These are phyloP conservation scores for Ephestia elutella DNA, from an alignment of 1,140 invertebrate species.

Conservation along the genomic window DNA sequence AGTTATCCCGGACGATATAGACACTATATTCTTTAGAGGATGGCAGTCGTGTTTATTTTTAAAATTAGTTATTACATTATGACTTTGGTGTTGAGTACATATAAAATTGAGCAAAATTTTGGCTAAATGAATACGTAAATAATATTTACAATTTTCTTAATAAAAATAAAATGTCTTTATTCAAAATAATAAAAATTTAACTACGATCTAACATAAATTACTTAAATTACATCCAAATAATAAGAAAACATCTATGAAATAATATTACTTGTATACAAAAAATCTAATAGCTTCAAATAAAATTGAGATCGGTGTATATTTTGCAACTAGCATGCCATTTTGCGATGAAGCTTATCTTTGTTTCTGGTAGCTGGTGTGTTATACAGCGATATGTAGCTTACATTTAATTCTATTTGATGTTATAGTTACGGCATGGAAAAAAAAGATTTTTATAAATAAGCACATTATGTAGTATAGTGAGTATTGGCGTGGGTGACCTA, in stretches of 20 bases:
- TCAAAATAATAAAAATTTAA: constrained; percentile 45
- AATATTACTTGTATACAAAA: constrained; percentile 40
- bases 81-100: constrained; percentile 72
- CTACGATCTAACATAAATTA: constrained; percentile 38
- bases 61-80: constrained; percentile 57
- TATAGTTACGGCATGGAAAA: not conserved
- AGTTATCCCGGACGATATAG: too few relatives aligned
- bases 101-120: constrained; percentile 72
- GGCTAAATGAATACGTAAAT: constrained; percentile 65
- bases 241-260: constrained; percentile 43
- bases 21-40: too few relatives aligned
- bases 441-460: too few relatives aligned
- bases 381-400: constrained; percentile 6
- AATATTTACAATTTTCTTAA: constrained; percentile 55
- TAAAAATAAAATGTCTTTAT: constrained; percentile 64
- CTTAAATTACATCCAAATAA: constrained; percentile 25
- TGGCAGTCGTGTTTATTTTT: not conserved
- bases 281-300: constrained; percentile 69
- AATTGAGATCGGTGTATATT: constrained; percentile 56
- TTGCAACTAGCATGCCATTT: constrained; percentile 33
- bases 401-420: not conserved
- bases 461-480: not conserved
- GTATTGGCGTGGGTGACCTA: not conserved
- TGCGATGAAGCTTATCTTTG: constrained; percentile 18
- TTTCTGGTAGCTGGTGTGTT: constrained; percentile 5